Base-by-base conservation (phyloP, 2,797 vertebrate genomes). In the Crypturellus tataupa region DNA sequence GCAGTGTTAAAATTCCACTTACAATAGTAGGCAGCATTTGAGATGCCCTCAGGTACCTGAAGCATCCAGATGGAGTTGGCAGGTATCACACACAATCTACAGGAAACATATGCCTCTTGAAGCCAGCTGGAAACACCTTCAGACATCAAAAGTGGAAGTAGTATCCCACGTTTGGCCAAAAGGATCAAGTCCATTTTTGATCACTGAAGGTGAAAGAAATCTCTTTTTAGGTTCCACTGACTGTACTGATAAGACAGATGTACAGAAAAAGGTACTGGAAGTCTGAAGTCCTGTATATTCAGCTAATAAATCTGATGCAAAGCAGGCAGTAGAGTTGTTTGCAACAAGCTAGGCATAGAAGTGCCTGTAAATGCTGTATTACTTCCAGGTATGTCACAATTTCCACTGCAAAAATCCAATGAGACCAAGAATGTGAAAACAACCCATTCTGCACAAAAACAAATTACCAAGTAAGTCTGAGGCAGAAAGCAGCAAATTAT, bases 271-370 rank as follows among this genome's bases (percentile, higher is more conserved):
- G 6, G 10, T 81, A 49, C 31, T 67, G 59, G 6, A 12, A 81
- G 46, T 49, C 53, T 85, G 59, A 93, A 90, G 19, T 67, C 12
- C 31, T 75, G 60, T 68, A 35, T 79, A 24, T 80, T 87, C 56
- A 87, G 31, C 67, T 92, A 76, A 90, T 64, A 93, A 85, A 89
- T 76, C 14, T 80, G 25, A 80, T 24, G 24, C 35, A 94, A 91
- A 93, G 58, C 21, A 95, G 37, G 78, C 46, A 71, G 68, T 62
- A 49, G 91, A 63, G 60, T 90, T 49, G 49, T 90, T 49, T 75
- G 20, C 42, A 94, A 47, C 21, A 77, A 70, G 40, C 23, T 40
- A 51, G 76, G 10, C 51, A 56, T 85, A 82, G 72, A 93, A 84
- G 13, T 47, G 40, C 16, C 83, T 69, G 80, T 20, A 76, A 89